phyloP scores from a whole-genome alignment of 2,113 vertebrate genomes.

The Tragelaphus scriptus region DNA sequence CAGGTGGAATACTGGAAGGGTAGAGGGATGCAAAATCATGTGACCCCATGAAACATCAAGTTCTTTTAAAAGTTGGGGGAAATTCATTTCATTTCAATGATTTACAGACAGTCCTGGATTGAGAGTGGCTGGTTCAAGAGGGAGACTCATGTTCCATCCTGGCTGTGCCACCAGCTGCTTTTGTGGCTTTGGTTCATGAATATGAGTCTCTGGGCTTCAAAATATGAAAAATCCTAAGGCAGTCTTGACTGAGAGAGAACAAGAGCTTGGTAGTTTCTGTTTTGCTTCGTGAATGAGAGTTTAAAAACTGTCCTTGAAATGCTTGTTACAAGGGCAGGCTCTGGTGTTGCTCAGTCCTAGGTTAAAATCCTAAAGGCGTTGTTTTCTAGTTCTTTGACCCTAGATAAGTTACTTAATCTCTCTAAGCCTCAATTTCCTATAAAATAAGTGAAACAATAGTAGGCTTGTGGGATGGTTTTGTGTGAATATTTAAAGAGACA shows the following conservation, averaged over 20 bases:
- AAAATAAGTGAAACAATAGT: not conserved
- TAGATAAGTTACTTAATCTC: not conserved
- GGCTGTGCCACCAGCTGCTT: not conserved
- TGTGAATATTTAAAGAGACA: not conserved
- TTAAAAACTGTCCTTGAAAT: not conserved
- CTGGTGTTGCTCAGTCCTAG: not conserved
- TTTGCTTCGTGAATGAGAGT: not conserved
- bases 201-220: not conserved
- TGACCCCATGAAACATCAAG: not conserved
- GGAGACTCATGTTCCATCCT: rapidly evolving
- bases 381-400: not conserved
- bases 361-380: not conserved
- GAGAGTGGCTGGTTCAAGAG: not conserved
- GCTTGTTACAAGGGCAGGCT: not conserved
- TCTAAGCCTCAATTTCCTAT: not conserved
- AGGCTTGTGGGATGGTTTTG: not conserved
- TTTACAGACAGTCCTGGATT: not conserved
- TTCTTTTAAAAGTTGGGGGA: not conserved
- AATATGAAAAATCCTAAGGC: not conserved
- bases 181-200: not conserved
- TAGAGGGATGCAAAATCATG: not conserved
- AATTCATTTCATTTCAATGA: not conserved
- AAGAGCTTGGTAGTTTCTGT: not conserved
- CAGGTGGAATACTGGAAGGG: not conserved
- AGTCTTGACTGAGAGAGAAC: not conserved